A percentile compares a stretch with the other conserved stretches of the same genome.
phyloP scores from a whole-genome alignment of 1,140 invertebrate species.

The Kradibia gibbosae region DNA sequence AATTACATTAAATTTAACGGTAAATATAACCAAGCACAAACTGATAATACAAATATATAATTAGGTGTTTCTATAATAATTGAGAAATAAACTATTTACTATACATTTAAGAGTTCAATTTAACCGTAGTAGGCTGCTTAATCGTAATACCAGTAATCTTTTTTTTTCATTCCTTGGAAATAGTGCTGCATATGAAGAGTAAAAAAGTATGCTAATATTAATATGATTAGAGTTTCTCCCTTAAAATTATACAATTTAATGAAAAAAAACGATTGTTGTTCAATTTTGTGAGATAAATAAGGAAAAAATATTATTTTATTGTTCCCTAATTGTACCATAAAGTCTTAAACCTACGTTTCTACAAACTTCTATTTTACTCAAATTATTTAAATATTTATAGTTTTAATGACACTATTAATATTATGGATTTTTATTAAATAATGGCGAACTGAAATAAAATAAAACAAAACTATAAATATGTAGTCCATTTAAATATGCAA shows the following conservation, averaged over 20 bases:
- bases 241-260: slow-evolving; percentile 33
- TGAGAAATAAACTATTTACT: too few relatives aligned
- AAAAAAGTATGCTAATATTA: slow-evolving; percentile 20
- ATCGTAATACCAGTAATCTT: slow-evolving; percentile 30
- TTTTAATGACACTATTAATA: too few relatives aligned
- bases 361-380: background rate
- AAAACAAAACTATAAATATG: too few relatives aligned
- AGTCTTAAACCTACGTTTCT: background rate
- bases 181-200: slow-evolving; percentile 22
- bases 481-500: too few relatives aligned
- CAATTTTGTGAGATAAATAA: slow-evolving; percentile 20
- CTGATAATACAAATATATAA: too few relatives aligned
- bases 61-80: too few relatives aligned
- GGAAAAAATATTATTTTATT: slow-evolving; percentile 20
- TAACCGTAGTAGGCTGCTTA: slow-evolving; percentile 36
- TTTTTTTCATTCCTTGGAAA: slow-evolving; percentile 6
- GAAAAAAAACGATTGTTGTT: slow-evolving; percentile 34
- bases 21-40: too few relatives aligned
- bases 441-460: too few relatives aligned
- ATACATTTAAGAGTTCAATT: too few relatives aligned
- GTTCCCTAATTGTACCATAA: background rate
- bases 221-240: slow-evolving; percentile 38
- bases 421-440: too few relatives aligned
- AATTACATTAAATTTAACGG: too few relatives aligned
- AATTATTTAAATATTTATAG: background rate